These are phyloP conservation scores for Psittacula echo DNA, from an alignment of 2,797 vertebrate species.

Conservation along the genomic window DNA sequence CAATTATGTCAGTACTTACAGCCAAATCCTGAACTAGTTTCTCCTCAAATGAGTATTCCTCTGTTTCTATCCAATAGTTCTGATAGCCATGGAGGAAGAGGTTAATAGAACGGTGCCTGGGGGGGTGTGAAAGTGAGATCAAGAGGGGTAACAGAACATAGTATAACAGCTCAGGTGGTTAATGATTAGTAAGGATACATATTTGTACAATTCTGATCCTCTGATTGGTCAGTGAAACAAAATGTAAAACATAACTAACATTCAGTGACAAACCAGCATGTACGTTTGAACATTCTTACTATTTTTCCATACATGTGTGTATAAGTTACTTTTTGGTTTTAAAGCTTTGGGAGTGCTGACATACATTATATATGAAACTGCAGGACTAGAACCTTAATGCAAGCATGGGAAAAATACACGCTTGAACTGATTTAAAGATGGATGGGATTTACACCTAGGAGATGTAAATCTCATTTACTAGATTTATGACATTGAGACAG, in stretches of 20 bases:
- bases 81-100: conserved; percentile 99
- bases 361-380: neutral
- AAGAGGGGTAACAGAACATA: conserved; percentile 84
- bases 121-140: conserved; percentile 88
- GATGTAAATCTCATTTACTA: neutral
- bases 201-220: conserved; percentile 85
- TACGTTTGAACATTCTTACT: neutral
- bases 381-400: neutral
- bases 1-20: conserved; percentile 90
- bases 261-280: neutral
- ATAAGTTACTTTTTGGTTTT: neutral
- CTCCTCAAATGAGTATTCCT: conserved; percentile 99
- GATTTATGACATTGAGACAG: neutral
- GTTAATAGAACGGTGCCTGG: conserved; percentile 99
- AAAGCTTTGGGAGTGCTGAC: neutral
- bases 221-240: conserved; percentile 85
- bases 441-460: neutral
- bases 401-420: neutral
- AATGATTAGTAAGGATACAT: conserved; percentile 84
- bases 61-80: conserved; percentile 99
- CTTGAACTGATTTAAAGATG: neutral
- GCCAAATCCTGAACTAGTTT: conserved; percentile 99
- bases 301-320: neutral
- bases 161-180: conserved; percentile 82
- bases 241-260: neutral